Evolutionary conservation across 2,888 invertebrate species (phyloP), one percentile per base, ranked within the genome.

Genomic region (Cylindroiulus punctatus): DNA sequence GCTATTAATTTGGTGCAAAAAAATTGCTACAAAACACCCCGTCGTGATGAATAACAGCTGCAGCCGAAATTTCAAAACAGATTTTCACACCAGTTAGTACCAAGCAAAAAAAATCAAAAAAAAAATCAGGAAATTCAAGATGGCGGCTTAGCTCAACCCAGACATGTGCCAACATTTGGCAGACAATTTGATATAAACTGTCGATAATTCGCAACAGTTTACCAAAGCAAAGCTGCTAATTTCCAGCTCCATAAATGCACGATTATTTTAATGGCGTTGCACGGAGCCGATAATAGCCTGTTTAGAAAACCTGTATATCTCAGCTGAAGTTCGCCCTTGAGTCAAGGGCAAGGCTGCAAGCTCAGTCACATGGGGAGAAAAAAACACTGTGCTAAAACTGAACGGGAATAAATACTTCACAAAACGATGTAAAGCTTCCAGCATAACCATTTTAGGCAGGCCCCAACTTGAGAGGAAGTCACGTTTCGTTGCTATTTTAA

Each of bases 381-480:
- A 52, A 5, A 19, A 19, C 52, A 19, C 19, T 52, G 52, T 52
- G 57, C 57, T 17, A 57, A 57, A 57, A n/a, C 8, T 19, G 57
- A 57, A 22, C 57, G 22, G 1, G 57, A 57, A 57, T 57, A 57
- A 57, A 57, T 57, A n/a, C 57, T 7, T 19, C 8, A 8, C 8
- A 0, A 22, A 57, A 57, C 57, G 57, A 57, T 22, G n/a, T 57
- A 5, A 22, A n/a, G n/a, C 4, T 1, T n/a, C 22, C n/a, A n/a
- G 57, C 57, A n/a, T 22, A 57, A 57, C 57, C 57, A 57, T 57
- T 57, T 57, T 57, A 57, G 57, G 57, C 57, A 57, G 57, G 22
- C n/a, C n/a, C 22, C 22, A 57, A 57, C 5, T 8, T 40, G 8
- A 40, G 40, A 40, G 40, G 40, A 40, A 40, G 57, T 57, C 57